These are phyloP conservation scores for Diloba caeruleocephala DNA, from an alignment of 2,888 invertebrate species.

Conservation along the genomic window DNA sequence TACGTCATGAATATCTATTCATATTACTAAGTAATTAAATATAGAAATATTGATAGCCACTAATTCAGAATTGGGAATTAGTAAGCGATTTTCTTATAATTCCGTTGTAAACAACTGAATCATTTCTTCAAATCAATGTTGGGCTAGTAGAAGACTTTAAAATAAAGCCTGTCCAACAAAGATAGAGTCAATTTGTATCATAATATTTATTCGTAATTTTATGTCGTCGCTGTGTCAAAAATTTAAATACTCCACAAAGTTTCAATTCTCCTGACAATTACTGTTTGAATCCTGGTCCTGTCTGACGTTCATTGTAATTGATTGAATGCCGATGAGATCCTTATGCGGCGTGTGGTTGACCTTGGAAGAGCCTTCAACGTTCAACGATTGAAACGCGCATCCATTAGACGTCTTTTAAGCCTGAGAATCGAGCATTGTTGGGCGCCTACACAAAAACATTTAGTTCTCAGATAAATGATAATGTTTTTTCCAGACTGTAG, in stretches of 20 bases:
- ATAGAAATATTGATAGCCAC: constrained; percentile 11
- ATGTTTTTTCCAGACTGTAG: constrained; percentile 4
- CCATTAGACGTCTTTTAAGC: constrained; percentile 39
- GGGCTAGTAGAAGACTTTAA: neutral
- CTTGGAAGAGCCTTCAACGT: constrained; percentile 63
- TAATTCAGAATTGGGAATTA: constrained; percentile 8
- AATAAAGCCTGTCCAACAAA: neutral
- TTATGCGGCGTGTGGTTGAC: constrained; percentile 68
- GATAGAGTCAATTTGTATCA: neutral
- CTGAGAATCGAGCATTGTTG: constrained; percentile 29
- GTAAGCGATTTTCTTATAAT: constrained; percentile 9
- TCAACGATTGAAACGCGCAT: constrained; percentile 45
- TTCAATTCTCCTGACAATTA: constrained; percentile 37
- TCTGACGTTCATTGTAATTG: constrained; percentile 62
- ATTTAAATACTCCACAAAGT: constrained; percentile 24
- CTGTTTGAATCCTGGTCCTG: constrained; percentile 44
- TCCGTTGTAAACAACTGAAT: constrained; percentile 23
- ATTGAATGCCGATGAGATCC: constrained; percentile 73
- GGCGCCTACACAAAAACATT: constrained; percentile 27
- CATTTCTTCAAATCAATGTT: constrained; percentile 12
- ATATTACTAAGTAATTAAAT: neutral
- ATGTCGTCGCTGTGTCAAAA: constrained; percentile 1
- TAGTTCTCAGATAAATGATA: constrained; percentile 9
- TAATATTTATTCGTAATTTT: constrained; percentile 5
- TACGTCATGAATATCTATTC: too few species aligned